Conservation (phyloP, 1,140 invertebrate genomes). For the Hypsibius dujardini region DNA sequence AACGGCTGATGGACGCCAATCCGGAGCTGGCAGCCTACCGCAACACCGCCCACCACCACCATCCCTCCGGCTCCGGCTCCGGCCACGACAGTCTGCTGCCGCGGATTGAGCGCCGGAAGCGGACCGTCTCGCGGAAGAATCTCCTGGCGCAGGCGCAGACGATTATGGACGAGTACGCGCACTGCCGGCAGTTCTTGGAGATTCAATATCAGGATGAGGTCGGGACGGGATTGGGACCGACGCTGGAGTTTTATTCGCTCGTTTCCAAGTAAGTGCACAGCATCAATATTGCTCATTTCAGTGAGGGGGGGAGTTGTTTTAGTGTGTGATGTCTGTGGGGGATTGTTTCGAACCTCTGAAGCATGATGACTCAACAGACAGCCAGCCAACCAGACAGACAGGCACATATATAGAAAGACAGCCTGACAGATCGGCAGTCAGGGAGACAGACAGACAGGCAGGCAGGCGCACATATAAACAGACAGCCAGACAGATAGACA, state of each 20-base stretch:
- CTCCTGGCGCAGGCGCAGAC: constrained; percentile 87
- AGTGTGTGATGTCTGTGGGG: no score
- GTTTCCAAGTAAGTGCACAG: constrained; percentile 47
- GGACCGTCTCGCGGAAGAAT: constrained; percentile 75
- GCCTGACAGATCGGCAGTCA: no score
- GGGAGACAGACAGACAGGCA: no score
- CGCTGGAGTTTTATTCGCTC: constrained; percentile 94
- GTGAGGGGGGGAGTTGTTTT: no score
- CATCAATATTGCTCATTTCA: no score
- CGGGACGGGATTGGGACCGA: constrained; percentile 93
- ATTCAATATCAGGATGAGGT: constrained; percentile 94
- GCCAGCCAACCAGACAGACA: no score
- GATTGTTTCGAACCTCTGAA: no score
- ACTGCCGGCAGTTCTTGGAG: constrained; percentile 76
- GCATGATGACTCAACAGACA: no score
- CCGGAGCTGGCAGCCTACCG: constrained; percentile 46
- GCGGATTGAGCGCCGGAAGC: constrained; percentile 70
- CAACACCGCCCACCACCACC: not conserved
- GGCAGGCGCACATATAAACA: no score
- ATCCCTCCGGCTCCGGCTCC: constrained; percentile 36
- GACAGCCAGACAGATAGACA: no score
- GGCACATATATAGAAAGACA: no score
- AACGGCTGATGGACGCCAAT: constrained; percentile 69
- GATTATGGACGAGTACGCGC: constrained; percentile 76
- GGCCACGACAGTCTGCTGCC: constrained; percentile 68